Conservation (phyloP, 1,140 invertebrate species). For the Drosophila albomicans region DNA sequence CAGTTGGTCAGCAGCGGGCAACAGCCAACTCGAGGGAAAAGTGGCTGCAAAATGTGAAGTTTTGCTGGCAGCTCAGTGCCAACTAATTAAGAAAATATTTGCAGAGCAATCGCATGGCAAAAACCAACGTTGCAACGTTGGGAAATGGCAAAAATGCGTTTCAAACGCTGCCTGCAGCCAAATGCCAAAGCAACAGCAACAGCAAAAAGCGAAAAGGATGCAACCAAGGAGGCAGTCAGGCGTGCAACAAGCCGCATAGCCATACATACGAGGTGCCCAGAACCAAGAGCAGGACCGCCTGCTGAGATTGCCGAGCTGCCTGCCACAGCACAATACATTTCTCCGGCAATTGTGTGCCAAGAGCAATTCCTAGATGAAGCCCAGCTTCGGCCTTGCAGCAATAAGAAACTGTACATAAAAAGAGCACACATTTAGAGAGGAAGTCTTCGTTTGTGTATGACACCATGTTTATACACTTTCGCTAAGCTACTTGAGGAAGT, state of each 20-base stretch:
- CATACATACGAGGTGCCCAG: constrained; percentile 7
- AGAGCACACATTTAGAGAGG: neutral
- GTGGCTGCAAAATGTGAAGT: constrained; percentile 25
- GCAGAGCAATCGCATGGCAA: constrained; percentile 59
- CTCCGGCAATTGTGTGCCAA: constrained; percentile 52
- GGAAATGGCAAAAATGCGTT: constrained; percentile 40
- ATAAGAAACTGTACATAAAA: constrained; percentile 29
- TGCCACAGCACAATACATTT: constrained; percentile 47
- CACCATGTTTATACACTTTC: constrained; percentile 16
- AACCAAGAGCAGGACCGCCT: constrained; percentile 30
- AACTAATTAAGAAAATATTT: constrained; percentile 84
- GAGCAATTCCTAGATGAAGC: constrained; percentile 43
- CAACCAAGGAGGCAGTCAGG: constrained; percentile 47
- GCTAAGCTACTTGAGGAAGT: neutral
- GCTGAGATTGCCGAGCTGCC: constrained; percentile 56
- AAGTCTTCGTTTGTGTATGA: constrained; percentile 9
- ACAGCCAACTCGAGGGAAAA: neutral
- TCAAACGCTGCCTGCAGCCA: constrained; percentile 48
- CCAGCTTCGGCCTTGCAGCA: constrained; percentile 29
- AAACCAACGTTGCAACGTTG: constrained; percentile 2
- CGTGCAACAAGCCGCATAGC: constrained; percentile 51
- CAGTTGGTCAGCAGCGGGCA: constrained; percentile 54
- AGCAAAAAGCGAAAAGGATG: constrained; percentile 16
- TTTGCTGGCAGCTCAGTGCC: constrained; percentile 29
- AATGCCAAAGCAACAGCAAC: constrained; percentile 21